Percentiles rank a stretch among this genome's conserved stretches.
phyloP scores from a whole-genome alignment of 2,888 invertebrate species.

The Monochamus alternatus region DNA sequence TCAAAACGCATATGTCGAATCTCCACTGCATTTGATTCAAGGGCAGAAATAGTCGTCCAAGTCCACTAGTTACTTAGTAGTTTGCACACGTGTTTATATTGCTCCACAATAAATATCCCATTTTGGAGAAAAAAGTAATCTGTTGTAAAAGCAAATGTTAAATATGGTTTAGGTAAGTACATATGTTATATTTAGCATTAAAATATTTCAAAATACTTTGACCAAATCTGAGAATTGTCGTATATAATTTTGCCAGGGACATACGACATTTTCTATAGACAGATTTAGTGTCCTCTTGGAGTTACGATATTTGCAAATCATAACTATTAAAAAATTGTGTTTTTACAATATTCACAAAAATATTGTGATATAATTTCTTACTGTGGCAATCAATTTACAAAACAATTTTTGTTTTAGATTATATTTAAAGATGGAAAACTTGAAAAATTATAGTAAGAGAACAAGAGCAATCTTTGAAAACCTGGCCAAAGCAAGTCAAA shows the following conservation, averaged over 20 bases:
- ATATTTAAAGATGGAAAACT: background rate
- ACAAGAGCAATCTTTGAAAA: too few relatives aligned
- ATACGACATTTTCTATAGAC: background rate
- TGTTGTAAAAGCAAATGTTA: background rate
- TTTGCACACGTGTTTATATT: background rate
- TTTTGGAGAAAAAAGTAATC: background rate
- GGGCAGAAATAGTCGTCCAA: background rate
- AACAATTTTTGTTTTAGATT: slow-evolving; percentile 1
- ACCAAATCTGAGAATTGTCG: slow-evolving; percentile 2
- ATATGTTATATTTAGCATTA: background rate
- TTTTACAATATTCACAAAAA: background rate
- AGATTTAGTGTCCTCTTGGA: background rate
- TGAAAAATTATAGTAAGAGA: too few relatives aligned
- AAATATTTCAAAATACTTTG: slow-evolving; percentile 14
- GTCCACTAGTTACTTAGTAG: background rate
- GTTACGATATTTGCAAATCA: background rate
- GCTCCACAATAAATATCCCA: background rate
- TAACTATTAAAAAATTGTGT: background rate
- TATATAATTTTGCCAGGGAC: background rate
- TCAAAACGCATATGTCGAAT: background rate
- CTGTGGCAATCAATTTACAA: background rate
- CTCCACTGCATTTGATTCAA: background rate
- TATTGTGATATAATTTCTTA: background rate
- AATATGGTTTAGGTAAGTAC: background rate
- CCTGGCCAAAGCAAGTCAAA: too few relatives aligned